Evolutionary conservation across 2,888 invertebrate species (phyloP).

Genomic region (Griposia aprilina): DNA sequence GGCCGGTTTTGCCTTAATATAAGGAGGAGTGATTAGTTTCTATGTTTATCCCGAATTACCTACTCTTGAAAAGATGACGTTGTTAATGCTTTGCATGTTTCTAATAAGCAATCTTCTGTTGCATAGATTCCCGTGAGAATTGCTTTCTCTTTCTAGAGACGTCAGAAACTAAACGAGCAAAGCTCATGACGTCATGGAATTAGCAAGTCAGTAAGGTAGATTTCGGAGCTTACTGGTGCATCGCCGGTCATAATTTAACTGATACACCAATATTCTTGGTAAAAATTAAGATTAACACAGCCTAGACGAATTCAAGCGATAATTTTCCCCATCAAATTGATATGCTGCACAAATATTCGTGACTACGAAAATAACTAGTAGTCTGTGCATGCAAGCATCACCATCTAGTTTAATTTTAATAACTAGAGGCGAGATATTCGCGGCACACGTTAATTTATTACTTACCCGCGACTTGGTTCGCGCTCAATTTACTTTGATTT

Average conservation of each 20-base stretch:
- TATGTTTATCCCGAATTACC: background rate
- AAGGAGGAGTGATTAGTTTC: background rate
- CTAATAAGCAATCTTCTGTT: background rate
- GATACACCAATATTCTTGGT: too few species aligned
- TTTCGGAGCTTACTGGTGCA: too few species aligned
- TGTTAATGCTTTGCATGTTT: background rate
- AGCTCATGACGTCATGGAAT: slow-evolving; percentile 4
- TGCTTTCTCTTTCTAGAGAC: background rate
- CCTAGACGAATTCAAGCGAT: background rate
- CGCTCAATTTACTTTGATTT: slow-evolving; percentile 64
- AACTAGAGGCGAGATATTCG: slow-evolving; percentile 28
- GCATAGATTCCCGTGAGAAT: background rate
- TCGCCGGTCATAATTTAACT: too few species aligned
- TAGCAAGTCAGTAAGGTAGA: background rate
- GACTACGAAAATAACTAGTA: slow-evolving; percentile 34
- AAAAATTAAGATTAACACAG: background rate
- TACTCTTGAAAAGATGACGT: background rate
- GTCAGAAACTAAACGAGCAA: background rate
- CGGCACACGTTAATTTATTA: slow-evolving; percentile 60
- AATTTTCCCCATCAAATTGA: background rate
- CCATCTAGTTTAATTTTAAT: slow-evolving; percentile 50
- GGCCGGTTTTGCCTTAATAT: background rate
- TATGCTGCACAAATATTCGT: slow-evolving; percentile 1
- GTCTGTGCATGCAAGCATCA: slow-evolving; percentile 38
- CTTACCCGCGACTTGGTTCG: slow-evolving; percentile 47